Evolutionary conservation across 2,797 vertebrate species (phyloP).

Genomic region (Fistularia tabacaria): DNA sequence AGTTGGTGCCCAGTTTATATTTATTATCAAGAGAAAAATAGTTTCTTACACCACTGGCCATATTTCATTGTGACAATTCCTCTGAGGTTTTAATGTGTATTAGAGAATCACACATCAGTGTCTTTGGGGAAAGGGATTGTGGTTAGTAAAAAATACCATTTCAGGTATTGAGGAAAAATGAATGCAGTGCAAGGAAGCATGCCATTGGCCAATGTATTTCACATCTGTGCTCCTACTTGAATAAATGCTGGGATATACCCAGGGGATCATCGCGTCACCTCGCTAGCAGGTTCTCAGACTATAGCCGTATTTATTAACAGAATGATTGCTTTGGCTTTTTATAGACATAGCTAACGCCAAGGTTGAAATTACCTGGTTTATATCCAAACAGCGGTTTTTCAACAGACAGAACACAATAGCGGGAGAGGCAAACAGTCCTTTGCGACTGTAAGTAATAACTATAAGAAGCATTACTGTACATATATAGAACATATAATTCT

Average conservation of each 20-base stretch:
- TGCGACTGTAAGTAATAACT: not conserved
- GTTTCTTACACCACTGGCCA: no score
- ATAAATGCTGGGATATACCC: not conserved
- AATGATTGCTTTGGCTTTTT: constrained; percentile 1
- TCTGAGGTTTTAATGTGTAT: no score
- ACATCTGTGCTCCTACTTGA: not conserved
- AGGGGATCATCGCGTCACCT: not conserved
- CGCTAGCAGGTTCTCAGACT: no score
- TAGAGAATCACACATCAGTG: no score
- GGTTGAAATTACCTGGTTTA: constrained; percentile 12
- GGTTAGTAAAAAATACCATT: no score
- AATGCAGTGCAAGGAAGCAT: not conserved
- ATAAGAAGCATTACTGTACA: not conserved
- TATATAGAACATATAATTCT: not conserved
- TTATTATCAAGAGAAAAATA: no score
- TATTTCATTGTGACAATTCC: no score
- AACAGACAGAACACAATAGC: not conserved
- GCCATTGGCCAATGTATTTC: not conserved
- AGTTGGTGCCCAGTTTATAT: no score
- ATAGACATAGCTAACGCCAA: not conserved
- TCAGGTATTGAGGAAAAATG: not conserved
- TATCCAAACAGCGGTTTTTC: constrained; percentile 5
- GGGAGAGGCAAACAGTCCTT: not conserved
- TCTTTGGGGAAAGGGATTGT: no score
- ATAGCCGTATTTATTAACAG: not conserved